These are phyloP conservation scores for Xiphorhynchus erythropygius DNA, from an alignment of 2,797 vertebrate genomes.

Conservation along the genomic window DNA sequence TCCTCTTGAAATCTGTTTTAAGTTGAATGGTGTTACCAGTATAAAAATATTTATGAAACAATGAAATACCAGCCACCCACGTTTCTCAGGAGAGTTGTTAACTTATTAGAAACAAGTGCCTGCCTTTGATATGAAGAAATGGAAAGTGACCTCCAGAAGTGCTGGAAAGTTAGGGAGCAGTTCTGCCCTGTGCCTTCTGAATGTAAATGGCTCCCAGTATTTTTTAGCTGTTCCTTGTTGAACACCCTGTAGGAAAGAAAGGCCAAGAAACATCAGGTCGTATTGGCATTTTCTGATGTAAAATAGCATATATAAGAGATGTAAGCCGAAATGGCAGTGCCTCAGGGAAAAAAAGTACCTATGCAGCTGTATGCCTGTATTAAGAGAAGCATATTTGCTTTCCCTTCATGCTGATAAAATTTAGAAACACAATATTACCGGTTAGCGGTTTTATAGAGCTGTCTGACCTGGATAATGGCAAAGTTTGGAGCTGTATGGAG, in stretches of 20 bases:
- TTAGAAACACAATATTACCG: not conserved
- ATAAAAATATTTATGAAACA: conserved; percentile 81
- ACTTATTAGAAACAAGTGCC: conserved; percentile 76
- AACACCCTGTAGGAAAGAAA: conserved; percentile 13
- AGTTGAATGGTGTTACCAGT: conserved; percentile 69
- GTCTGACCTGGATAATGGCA: not conserved
- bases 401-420: not conserved
- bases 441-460: not conserved
- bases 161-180: conserved; percentile 73
- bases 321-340: conserved; percentile 23
- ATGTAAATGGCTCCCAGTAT: conserved; percentile 48
- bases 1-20: conserved; percentile 63
- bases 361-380: not conserved
- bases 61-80: conserved; percentile 77
- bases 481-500: not conserved
- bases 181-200: conserved; percentile 34
- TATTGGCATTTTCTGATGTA: not conserved
- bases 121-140: conserved; percentile 76
- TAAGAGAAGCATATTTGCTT: not conserved
- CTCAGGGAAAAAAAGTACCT: not conserved
- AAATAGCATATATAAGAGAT: not conserved
- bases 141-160: conserved; percentile 74
- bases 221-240: not conserved
- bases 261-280: conserved; percentile 23
- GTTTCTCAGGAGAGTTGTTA: conserved; percentile 78